phyloP scores from a whole-genome alignment of 2,888 invertebrate genomes.

The Odontomyia ornata region DNA sequence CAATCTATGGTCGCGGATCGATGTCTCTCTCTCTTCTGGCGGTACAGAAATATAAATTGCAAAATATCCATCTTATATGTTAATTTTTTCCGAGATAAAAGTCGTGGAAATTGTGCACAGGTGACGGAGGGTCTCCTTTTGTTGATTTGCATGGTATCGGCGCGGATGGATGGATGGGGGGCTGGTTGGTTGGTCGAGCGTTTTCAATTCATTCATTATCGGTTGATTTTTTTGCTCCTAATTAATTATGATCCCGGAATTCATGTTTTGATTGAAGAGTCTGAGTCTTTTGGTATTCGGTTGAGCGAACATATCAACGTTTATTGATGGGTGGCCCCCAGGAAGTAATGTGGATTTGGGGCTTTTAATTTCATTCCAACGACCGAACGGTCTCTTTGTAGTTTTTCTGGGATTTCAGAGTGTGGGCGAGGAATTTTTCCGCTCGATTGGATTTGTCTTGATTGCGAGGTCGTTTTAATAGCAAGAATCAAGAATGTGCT shows the following conservation, averaged over 20 bases:
- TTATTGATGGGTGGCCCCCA: slow-evolving; percentile 49
- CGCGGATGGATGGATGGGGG: neutral
- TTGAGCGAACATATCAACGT: slow-evolving; percentile 46
- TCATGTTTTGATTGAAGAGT: slow-evolving; percentile 43
- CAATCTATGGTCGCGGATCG: slow-evolving; percentile 30
- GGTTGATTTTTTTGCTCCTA: slow-evolving; percentile 32
- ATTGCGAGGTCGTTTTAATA: neutral
- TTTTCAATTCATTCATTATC: slow-evolving; percentile 37
- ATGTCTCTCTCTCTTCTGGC: slow-evolving; percentile 28
- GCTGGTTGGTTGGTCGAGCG: neutral
- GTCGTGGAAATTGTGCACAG: slow-evolving; percentile 16
- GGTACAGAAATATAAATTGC: slow-evolving; percentile 34
- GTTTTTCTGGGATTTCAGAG: slow-evolving; percentile 34
- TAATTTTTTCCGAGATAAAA: slow-evolving; percentile 26
- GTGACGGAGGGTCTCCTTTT: slow-evolving; percentile 35
- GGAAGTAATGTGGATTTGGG: slow-evolving; percentile 44
- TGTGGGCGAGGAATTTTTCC: slow-evolving; percentile 43
- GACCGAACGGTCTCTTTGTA: slow-evolving; percentile 32
- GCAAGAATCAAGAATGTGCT: neutral
- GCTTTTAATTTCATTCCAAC: slow-evolving; percentile 31
- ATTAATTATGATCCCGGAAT: slow-evolving; percentile 44
- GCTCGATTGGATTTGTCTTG: neutral
- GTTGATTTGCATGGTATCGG: neutral
- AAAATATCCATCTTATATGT: slow-evolving; percentile 35
- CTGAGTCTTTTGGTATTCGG: slow-evolving; percentile 43